A percentile compares a stretch with the other conserved stretches of the same genome.
These are phyloP conservation scores for Alosa alosa DNA, from an alignment of 2,113 vertebrate species.

Conservation along the genomic window DNA sequence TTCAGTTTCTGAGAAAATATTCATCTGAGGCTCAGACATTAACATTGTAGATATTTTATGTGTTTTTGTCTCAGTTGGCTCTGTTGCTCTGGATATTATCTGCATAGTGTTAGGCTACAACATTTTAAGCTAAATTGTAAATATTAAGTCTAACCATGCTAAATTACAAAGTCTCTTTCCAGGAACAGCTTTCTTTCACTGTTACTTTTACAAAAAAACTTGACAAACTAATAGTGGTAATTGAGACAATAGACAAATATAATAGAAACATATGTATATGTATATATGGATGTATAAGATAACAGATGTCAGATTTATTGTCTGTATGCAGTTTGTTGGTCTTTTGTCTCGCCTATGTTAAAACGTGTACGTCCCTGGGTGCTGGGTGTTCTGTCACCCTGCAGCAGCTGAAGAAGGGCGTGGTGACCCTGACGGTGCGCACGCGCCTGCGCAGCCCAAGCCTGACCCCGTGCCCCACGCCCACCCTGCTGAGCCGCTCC, in stretches of 20 bases:
- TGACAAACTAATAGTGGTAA: background rate
- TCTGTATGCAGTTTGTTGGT: background rate
- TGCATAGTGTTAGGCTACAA: background rate
- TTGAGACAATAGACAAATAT: background rate
- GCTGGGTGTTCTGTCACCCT: constrained; percentile 10
- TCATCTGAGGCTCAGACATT: background rate
- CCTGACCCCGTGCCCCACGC: constrained; percentile 86
- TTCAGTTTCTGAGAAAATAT: background rate
- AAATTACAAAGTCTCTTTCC: background rate
- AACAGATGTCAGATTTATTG: background rate
- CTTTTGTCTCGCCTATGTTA: background rate
- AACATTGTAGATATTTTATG: background rate
- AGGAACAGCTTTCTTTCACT: background rate
- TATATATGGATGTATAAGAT: background rate
- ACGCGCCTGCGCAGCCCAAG: constrained; percentile 92
- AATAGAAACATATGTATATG: background rate
- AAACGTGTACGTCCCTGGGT: background rate
- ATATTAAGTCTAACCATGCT: background rate
- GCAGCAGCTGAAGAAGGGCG: constrained; percentile 92
- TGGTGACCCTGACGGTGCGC: constrained; percentile 89
- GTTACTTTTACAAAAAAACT: background rate
- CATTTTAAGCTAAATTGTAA: background rate
- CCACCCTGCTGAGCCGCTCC: constrained; percentile 85
- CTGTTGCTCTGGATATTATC: background rate
- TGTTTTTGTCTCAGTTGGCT: background rate